Evolutionary conservation across 1,140 invertebrate genomes (phyloP), one percentile per base, ranked within the genome.

Genomic region (Chymomyza costata): DNA sequence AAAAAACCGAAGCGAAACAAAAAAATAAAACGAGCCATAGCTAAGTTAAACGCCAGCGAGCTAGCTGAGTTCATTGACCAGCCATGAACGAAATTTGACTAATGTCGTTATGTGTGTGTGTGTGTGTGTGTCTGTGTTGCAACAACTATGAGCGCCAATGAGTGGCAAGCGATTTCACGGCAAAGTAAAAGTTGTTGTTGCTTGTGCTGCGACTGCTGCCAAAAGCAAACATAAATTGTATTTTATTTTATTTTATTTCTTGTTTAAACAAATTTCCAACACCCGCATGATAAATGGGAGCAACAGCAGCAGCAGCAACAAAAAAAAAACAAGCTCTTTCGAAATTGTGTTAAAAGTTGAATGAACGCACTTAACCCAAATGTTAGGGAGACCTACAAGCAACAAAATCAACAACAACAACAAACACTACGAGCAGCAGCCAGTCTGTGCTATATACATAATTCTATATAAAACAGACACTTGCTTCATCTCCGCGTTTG

Each of bases 341-440:
- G 70, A 84, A 84, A 84, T 84, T 73, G 69, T 83, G 82, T 59
- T 70, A 80, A 74, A 62, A 83, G 82, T 84, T 83, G 76, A 84
- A 84, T 59, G 82, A 84, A 82, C 82, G 82, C 71, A 84, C 82
- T 84, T 84, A 84, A 84, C 82, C 82, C 19, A 82, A 84, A 71
- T 83, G 61, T 59, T 68, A 58, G 62, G 66, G 41, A 68, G 60
- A 53, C 60, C n/a, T n/a, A 60, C 31, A 55, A 39, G 61, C 21
- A 47, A 44, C 40, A 7, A 40, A 15, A 7, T 25, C 6, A 14
- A 28, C 28, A 63, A 40, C 49, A 35, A 49, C 49, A 55, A 56
- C 52, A 71, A 32, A 19, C 38, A 21, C 11, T 28, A n/a, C n/a
- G n/a, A n/a, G 21, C 3, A 8, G 3, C 21, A 25, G 21, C 8